Conservation (phyloP, 2,888 invertebrate genomes). For the Gastracanthus pulcherrimus region DNA sequence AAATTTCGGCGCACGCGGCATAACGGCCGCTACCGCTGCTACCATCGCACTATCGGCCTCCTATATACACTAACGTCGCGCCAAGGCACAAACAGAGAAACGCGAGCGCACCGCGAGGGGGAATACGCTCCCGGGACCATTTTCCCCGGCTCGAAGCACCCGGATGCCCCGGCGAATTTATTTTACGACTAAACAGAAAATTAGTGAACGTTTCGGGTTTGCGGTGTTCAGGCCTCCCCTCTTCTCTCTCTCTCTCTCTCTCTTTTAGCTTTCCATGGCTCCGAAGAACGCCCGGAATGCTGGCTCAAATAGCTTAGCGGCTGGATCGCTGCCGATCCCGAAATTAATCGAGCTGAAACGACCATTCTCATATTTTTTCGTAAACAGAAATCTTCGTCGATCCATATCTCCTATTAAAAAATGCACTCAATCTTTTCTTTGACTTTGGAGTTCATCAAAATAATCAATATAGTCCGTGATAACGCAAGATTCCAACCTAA, state of each 20-base stretch:
- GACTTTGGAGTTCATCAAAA: too few species aligned
- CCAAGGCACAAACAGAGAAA: constrained; percentile 33
- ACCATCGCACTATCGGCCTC: constrained; percentile 35
- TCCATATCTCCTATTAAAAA: not conserved
- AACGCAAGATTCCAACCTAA: too few species aligned
- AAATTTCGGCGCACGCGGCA: constrained; percentile 70
- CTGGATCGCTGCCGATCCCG: constrained; percentile 60
- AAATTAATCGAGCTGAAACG: constrained; percentile 66
- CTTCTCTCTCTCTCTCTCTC: constrained; percentile 34
- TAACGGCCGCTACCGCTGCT: constrained; percentile 22
- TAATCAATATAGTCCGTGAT: too few species aligned
- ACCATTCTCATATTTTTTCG: not conserved
- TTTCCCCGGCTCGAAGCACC: constrained; percentile 69
- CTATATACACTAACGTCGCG: not conserved
- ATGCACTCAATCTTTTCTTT: too few species aligned
- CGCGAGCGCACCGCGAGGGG: constrained; percentile 54
- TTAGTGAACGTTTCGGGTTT: constrained; percentile 75
- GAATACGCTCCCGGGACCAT: constrained; percentile 66
- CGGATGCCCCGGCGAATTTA: constrained; percentile 71
- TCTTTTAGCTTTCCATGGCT: constrained; percentile 37
- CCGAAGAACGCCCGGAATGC: constrained; percentile 51
- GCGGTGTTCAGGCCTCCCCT: constrained; percentile 69
- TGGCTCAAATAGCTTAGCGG: constrained; percentile 38
- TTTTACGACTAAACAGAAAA: constrained; percentile 77
- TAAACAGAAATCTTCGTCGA: not conserved